A percentile compares a stretch with the other conserved stretches of the same genome.
phyloP scores from a whole-genome alignment of 1,140 invertebrate genomes.

The Amphibalanus amphitrite region DNA sequence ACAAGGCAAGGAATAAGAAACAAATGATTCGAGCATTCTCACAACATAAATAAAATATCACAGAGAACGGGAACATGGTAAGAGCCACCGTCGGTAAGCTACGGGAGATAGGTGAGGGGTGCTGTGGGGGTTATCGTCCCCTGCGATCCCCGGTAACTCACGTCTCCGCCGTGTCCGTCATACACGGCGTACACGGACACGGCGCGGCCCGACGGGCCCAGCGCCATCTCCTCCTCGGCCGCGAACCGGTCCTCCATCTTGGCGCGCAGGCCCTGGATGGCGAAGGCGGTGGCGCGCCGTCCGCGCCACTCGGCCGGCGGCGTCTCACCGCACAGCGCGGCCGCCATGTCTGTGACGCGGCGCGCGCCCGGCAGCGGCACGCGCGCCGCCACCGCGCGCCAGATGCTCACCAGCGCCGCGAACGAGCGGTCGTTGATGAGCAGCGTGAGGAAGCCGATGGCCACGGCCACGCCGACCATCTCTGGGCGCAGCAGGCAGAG shows the following conservation, averaged over 20 bases:
- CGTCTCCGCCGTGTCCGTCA: not conserved
- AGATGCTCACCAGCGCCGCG: conserved; percentile 6
- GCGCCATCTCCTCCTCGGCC: not conserved
- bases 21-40: too few species aligned
- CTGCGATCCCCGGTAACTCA: not conserved
- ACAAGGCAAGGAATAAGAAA: too few species aligned
- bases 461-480: conserved; percentile 3
- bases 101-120: too few species aligned
- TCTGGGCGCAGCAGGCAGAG: conserved; percentile 7
- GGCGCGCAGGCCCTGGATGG: not conserved
- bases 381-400: conserved; percentile 6
- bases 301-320: not conserved
- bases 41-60: too few species aligned
- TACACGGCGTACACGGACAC: not conserved
- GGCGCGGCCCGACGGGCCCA: not conserved
- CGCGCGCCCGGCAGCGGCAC: conserved; percentile 5
- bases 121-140: too few species aligned
- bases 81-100: too few species aligned
- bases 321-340: conserved; percentile 2
- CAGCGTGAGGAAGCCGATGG: too few species aligned
- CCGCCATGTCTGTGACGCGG: conserved; percentile 7
- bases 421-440: too few species aligned
- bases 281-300: not conserved
- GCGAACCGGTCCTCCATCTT: not conserved
- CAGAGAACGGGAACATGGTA: too few species aligned